Evolutionary conservation across 2,888 invertebrate genomes (phyloP), one percentile per base, ranked within the genome.

Genomic region (Oxyscelio sp.): DNA sequence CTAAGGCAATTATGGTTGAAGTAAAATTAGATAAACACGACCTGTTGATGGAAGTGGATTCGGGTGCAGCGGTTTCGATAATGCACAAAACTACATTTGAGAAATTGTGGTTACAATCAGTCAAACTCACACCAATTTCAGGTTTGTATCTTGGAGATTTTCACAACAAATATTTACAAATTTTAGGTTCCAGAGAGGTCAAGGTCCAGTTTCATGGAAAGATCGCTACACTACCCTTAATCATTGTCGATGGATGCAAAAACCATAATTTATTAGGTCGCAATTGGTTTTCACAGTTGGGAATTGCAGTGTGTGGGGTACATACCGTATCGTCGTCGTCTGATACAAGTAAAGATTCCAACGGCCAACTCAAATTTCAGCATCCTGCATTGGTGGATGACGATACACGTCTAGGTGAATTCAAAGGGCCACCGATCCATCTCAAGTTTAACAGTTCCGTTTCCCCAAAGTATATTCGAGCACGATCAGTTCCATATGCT

Each of bases 231-330:
- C 19, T 65, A 22, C 65, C 65, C 4, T 31, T 65, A 8, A n/a
- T 65, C n/a, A 15, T 65, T 8, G 65, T 65, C 19, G 45, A 65
- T 22, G 65, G 65, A 2, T 45, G 65, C 15, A 65, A 17, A 24
- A 15, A 43, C 9, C 43, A 43, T 15, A 43, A 15, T 9, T 43
- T 43, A 15, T 15, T 43, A 17, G 43, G 65, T 9, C 63, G 48
- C 27, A 65, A 65, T 65, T 65, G 65, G 65, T 65, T 65, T 34
- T 48, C 45, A 19, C 8, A 6, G n/a, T 48, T 65, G 9, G 65
- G 48, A 27, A 27, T 43, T 27, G 5, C 65, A 22, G 43, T 63
- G 4, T 15, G 27, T 15, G 43, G 38, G 9, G 19, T 61, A 17
- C 27, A 38, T 22, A n/a, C 61, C 11, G 27, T 27, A 27, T 27